Percentiles rank a stretch among this genome's conserved stretches.
These are phyloP conservation scores for Machimus rusticus DNA, from an alignment of 2,888 invertebrate species.

Conservation along the genomic window DNA sequence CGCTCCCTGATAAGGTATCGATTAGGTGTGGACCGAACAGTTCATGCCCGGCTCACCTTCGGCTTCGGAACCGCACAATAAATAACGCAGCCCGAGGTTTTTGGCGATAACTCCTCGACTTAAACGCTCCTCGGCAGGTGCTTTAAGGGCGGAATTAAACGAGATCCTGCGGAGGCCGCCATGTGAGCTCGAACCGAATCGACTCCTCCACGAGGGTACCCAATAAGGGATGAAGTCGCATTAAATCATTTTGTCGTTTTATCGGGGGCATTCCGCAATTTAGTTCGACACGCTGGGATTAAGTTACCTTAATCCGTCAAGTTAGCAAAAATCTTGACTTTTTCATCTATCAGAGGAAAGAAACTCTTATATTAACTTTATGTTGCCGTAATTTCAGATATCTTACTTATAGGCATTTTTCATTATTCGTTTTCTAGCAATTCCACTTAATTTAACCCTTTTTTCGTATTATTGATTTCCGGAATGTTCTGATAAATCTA, in stretches of 20 bases:
- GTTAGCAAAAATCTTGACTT: neutral
- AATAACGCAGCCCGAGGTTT: neutral
- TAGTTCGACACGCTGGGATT: neutral
- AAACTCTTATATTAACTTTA: neutral
- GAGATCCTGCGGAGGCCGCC: neutral
- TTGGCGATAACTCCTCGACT: neutral
- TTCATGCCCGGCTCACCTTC: neutral
- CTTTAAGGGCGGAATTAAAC: neutral
- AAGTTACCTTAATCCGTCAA: neutral
- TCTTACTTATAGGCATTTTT: too few species aligned
- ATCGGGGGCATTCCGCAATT: neutral
- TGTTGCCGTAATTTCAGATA: neutral
- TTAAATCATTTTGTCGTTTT: neutral
- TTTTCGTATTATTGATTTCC: too few species aligned
- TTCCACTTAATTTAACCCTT: too few species aligned
- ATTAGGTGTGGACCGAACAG: neutral
- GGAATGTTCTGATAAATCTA: too few species aligned
- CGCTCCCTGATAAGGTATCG: conserved; percentile 16
- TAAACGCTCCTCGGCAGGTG: neutral
- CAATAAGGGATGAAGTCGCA: neutral
- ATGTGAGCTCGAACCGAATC: neutral
- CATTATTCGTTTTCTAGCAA: too few species aligned
- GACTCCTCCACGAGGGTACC: neutral
- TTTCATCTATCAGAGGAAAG: neutral
- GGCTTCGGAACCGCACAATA: neutral